Evolutionary conservation across 1,140 invertebrate genomes (phyloP).

Genomic region (Drosophila tsacasi): DNA sequence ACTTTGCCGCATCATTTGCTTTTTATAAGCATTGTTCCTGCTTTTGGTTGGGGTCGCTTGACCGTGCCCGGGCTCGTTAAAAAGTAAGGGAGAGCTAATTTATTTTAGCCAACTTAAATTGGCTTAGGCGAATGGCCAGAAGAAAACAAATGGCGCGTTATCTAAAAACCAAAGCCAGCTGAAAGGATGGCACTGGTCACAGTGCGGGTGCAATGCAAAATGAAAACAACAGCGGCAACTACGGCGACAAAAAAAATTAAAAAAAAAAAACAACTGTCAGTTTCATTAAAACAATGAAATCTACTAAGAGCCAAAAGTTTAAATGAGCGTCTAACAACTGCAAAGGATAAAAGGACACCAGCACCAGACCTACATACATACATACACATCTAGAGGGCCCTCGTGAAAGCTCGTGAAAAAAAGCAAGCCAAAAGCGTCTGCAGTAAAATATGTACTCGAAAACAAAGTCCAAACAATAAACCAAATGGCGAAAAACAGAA

Average conservation of each 20-base stretch:
- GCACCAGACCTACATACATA: conserved; percentile 8
- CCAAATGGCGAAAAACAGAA: conserved; percentile 70
- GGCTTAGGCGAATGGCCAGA: conserved; percentile 79
- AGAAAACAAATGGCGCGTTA: conserved; percentile 79
- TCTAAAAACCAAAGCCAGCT: conserved; percentile 64
- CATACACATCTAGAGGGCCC: conserved; percentile 33
- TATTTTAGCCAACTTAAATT: conserved; percentile 82
- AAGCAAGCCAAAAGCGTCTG: conserved; percentile 60
- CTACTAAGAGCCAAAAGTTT: conserved; percentile 81
- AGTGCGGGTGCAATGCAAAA: conserved; percentile 77
- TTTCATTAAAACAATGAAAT: conserved; percentile 83
- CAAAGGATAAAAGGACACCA: conserved; percentile 51
- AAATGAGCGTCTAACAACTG: conserved; percentile 77
- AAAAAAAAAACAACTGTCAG: conserved; percentile 64
- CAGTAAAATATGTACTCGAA: conserved; percentile 73
- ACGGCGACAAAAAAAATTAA: conserved; percentile 28
- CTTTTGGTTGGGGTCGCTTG: conserved; percentile 18
- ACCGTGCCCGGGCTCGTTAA: conserved; percentile 55
- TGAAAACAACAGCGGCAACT: conserved; percentile 27
- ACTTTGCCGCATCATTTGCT: conserved; percentile 63
- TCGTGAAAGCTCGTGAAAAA: conserved; percentile 45
- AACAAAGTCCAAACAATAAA: conserved; percentile 83
- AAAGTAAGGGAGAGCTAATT: conserved; percentile 73
- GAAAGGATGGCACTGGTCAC: conserved; percentile 47
- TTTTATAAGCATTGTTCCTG: conserved; percentile 23